Conservation (phyloP, 2,113 vertebrate species). For the Ceuthmochares aereus region DNA sequence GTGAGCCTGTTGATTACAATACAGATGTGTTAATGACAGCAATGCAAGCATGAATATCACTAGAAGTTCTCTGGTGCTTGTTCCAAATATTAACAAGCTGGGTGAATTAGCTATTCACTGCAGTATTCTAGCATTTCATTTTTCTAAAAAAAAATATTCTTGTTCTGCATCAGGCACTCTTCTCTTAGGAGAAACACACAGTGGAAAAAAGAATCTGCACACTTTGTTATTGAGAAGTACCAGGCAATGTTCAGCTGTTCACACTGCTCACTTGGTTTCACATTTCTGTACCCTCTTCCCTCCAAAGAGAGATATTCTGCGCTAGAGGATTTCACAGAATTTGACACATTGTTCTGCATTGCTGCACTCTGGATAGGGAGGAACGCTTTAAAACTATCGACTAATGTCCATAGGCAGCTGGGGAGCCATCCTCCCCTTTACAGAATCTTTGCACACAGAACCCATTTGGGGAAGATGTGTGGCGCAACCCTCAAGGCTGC, state of each 20-base stretch:
- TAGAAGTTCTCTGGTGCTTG: neutral
- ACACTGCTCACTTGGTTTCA: neutral
- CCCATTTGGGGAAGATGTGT: neutral
- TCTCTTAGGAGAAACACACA: neutral
- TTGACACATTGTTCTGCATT: neutral
- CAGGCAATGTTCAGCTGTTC: neutral
- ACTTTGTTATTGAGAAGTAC: neutral
- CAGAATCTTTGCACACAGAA: neutral
- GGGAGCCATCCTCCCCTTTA: slow-evolving; percentile 7
- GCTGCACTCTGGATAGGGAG: neutral
- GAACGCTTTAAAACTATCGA: neutral
- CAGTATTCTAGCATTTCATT: neutral
- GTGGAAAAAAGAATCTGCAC: neutral
- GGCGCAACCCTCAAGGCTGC: slow-evolving; percentile 8
- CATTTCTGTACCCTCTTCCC: neutral
- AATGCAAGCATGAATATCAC: neutral
- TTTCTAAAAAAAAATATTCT: neutral
- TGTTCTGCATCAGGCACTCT: neutral
- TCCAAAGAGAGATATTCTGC: neutral
- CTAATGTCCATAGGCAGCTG: slow-evolving; percentile 21
- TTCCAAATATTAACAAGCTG: neutral
- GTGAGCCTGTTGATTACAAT: neutral
- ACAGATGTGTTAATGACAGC: neutral
- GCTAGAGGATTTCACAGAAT: neutral
- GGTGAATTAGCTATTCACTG: neutral